These are phyloP conservation scores for Cyrtonyx montezumae DNA, from an alignment of 2,113 vertebrate species.

Conservation along the genomic window DNA sequence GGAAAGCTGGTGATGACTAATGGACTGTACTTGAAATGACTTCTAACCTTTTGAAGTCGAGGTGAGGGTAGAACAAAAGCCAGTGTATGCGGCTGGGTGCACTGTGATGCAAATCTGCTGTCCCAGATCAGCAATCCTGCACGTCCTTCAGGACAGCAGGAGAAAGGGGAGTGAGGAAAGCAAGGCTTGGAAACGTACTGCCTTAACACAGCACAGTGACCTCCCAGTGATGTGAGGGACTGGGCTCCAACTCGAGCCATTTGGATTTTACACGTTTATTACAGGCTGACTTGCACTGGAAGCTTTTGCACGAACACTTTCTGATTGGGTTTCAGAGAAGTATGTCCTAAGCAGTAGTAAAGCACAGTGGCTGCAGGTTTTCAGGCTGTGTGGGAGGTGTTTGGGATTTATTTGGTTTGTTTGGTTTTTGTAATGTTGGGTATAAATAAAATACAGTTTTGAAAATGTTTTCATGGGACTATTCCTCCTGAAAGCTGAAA, in stretches of 20 bases:
- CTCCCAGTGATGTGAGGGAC: background rate
- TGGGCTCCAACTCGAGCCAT: background rate
- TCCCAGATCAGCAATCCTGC: background rate
- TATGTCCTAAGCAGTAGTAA: background rate
- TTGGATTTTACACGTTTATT: background rate
- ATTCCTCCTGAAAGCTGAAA: background rate
- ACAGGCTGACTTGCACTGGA: constrained; percentile 49
- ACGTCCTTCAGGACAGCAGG: background rate
- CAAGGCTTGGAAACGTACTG: background rate
- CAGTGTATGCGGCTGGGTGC: background rate
- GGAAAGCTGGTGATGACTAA: background rate
- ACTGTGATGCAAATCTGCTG: background rate
- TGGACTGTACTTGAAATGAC: background rate
- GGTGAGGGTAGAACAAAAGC: background rate
- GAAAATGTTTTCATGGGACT: background rate
- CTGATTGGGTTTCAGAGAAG: background rate
- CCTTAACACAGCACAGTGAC: background rate
- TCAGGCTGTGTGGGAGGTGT: background rate
- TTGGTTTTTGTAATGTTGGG: background rate
- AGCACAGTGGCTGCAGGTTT: background rate
- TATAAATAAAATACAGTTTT: constrained; percentile 53
- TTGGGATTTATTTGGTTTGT: background rate
- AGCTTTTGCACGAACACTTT: constrained; percentile 47
- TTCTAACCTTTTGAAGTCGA: background rate
- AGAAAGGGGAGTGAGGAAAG: background rate